Percentiles rank a stretch among this genome's conserved stretches.
phyloP scores from a whole-genome alignment of 2,797 vertebrate species.

The Phrynocephalus forsythii region DNA sequence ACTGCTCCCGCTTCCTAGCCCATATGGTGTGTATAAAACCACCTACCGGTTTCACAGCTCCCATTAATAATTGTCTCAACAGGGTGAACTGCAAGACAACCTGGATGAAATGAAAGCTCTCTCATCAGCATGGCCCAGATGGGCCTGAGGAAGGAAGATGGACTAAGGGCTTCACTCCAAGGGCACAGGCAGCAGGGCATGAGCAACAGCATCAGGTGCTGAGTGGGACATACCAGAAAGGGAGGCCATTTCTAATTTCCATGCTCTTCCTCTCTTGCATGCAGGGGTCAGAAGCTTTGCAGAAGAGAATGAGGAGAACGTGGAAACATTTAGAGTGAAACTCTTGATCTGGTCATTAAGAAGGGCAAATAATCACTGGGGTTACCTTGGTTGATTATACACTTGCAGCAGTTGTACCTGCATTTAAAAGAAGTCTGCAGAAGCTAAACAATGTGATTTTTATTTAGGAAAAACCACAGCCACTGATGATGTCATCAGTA shows the following conservation, averaged over 20 bases:
- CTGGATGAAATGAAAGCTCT: slow-evolving; percentile 75
- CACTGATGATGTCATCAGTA: no score
- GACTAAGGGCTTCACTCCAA: slow-evolving; percentile 63
- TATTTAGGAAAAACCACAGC: no score
- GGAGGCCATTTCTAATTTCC: slow-evolving; percentile 28
- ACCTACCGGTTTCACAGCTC: slow-evolving; percentile 73
- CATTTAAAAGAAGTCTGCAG: background rate
- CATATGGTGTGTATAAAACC: slow-evolving; percentile 76
- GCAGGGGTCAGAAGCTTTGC: background rate
- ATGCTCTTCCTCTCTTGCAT: slow-evolving; percentile 19
- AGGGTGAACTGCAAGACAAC: slow-evolving; percentile 73
- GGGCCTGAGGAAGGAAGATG: slow-evolving; percentile 60
- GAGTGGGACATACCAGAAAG: slow-evolving; percentile 20
- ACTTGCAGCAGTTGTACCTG: background rate
- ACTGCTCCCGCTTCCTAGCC: slow-evolving; percentile 69
- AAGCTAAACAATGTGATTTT: background rate
- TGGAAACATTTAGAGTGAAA: background rate
- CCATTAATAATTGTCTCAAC: slow-evolving; percentile 76
- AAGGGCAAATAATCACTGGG: background rate
- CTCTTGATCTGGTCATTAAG: background rate
- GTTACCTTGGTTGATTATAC: background rate
- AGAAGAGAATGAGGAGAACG: slow-evolving; percentile 1
- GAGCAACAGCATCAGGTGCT: slow-evolving; percentile 33
- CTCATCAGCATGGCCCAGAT: slow-evolving; percentile 72
- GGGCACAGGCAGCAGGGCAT: slow-evolving; percentile 45